Evolutionary conservation across 2,888 invertebrate species (phyloP), one percentile per base, ranked within the genome.

Genomic region (Pseudococcus jackbeardsleyi): DNA sequence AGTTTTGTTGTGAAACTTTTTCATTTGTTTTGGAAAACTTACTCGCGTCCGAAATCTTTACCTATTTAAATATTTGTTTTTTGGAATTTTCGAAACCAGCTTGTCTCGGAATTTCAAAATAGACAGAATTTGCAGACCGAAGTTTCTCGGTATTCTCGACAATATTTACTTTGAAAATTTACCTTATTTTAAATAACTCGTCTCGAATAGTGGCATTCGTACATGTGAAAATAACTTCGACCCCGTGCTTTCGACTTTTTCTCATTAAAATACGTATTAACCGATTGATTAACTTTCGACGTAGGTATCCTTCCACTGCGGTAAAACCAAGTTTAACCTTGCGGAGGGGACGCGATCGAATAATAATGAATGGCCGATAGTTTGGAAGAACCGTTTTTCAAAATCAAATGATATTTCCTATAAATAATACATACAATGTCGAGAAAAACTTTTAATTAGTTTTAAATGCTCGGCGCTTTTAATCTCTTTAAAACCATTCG

Each of bases 371-470:
- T 82, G 33, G 79, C 46, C 46, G 79, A 82, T 46, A 46, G 79
- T 46, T 42, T n/a, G 46, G 46, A 42, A 46, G 46, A 46, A 46
- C 33, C 77, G 77, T 77, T 77, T 77, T 39, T 42, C 77, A 42
- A 77, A 77, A 77, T 77, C 39, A n/a, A n/a, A 77, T 42, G 77
- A 42, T 77, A 42, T 82, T 19, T 82, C 46, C 46, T 46, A 82
- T 46, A 42, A 82, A 46, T 82, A 82, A 82, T 82, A 82, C 39
- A 82, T 82, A 82, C 39, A 82, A 82, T 46, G 33, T 82, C 79
- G 79, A 46, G 46, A 82, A 82, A 82, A 82, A 82, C 79, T 82
- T 82, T 82, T 82, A 82, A 82, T 82, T 82, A 82, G 79, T 82
- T 82, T 82, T 82, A 82, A 82, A 82, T 46, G 79, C 46, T 82